Percentiles rank a stretch among this genome's conserved stretches.
phyloP scores from a whole-genome alignment of 2,888 invertebrate genomes.

The Pristionchus maxplancki region DNA sequence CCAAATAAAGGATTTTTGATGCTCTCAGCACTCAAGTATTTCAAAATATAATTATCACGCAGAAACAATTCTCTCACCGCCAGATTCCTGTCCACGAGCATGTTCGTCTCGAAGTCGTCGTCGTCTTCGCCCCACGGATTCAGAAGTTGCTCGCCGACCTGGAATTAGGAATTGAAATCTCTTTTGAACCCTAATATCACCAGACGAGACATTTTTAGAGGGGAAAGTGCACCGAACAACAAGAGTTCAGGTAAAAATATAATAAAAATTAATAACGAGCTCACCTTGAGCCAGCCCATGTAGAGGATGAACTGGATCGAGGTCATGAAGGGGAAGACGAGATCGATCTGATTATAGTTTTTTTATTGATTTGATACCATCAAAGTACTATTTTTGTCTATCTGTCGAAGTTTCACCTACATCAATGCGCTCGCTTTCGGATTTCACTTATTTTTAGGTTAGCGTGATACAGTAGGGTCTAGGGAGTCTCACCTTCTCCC shows the following conservation, averaged over 20 bases:
- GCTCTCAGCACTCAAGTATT: not conserved
- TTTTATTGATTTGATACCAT: too few species aligned
- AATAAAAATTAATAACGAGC: too few species aligned
- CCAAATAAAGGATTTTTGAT: not conserved
- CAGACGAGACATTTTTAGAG: too few species aligned
- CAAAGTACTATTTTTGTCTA: too few species aligned
- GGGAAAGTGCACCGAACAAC: too few species aligned
- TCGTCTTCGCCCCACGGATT: conserved; percentile 75
- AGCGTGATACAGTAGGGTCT: too few species aligned
- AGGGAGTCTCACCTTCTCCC: conserved; percentile 35
- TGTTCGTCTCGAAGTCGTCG: conserved; percentile 71
- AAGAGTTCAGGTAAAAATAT: too few species aligned
- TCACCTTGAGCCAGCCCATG: conserved; percentile 73
- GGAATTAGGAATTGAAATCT: too few species aligned
- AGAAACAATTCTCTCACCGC: conserved; percentile 56
- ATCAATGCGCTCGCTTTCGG: too few species aligned
- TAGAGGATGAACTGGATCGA: conserved; percentile 69
- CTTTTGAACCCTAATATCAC: too few species aligned
- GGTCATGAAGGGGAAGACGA: conserved; percentile 71
- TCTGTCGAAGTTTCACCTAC: too few species aligned
- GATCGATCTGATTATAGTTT: conserved; percentile 60
- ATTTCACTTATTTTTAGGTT: too few species aligned
- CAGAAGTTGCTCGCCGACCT: conserved; percentile 68
- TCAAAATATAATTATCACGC: not conserved
- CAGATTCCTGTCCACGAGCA: conserved; percentile 68